Base-by-base conservation (phyloP, 1,140 invertebrate species). In the Atta cephalotes region DNA sequence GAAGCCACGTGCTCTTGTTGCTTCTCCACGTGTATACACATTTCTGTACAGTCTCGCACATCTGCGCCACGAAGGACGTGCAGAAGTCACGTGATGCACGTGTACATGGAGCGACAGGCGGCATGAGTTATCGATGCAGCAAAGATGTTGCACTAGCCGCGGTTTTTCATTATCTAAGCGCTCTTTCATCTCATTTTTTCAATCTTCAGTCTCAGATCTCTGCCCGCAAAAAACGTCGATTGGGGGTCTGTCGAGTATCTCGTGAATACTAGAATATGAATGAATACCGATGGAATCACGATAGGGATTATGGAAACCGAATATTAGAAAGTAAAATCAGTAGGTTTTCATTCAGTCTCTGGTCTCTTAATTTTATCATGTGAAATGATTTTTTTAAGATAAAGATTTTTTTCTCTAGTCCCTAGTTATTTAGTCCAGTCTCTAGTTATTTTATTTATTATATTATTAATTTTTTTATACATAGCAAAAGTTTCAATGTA, bases 91-190 rank as follows among this genome's bases (percentile, higher is more conserved):
- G 53, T 89, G 89, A 85, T 76, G 79, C 60, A 65, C 79, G 85
- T 82, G 66, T 78, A 85, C 62, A 65, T 84, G 77, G 82, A 74
- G 62, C 79, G 84, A 85, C 62, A 76, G 76, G 84, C 85, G 72
- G 62, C 70, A 76, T 89, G 87, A 91, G 90, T 89, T 92, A 91
- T 91, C 86, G 82, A 56, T 25, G 68, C 63, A 84, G 74, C 86
- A 86, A 89, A 89, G 80, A 90, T 90, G 89, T 89, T 70, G 79
- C 39, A 31, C 58, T 35, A 60, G 56, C 63, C 76, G 68, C 66
- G 66, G 18, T 6, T 65, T 45, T 28, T 66, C 82, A 66, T 68
- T 72, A 78, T 45, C 84, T 58, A 10, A 62, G 31, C 60, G n/a
- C 56, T 62, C 85, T 63, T 85, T 87, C 87, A 76, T 58, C 62